Evolutionary conservation across 2,888 invertebrate genomes (phyloP).

Genomic region (Ypsolopha sequella): DNA sequence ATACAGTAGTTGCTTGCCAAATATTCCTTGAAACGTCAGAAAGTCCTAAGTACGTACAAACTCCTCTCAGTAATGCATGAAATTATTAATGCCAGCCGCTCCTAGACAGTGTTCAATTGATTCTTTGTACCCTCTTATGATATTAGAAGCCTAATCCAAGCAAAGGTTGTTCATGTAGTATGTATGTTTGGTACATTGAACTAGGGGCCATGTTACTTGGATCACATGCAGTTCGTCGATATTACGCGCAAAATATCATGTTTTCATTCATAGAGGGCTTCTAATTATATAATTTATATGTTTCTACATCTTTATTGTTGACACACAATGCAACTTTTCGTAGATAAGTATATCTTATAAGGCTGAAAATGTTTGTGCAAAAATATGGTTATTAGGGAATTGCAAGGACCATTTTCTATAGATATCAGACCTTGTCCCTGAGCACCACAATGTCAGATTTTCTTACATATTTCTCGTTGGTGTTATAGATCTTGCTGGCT

Average conservation of each 20-base stretch:
- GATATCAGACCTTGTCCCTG: slow-evolving; percentile 49
- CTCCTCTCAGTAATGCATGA: slow-evolving; percentile 61
- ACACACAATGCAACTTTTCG: slow-evolving; percentile 35
- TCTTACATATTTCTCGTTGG: slow-evolving; percentile 65
- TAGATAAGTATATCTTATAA: slow-evolving; percentile 32
- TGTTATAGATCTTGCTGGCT: slow-evolving; percentile 81
- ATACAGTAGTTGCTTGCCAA: slow-evolving; percentile 66
- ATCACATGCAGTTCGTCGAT: slow-evolving; percentile 61
- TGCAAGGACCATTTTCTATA: slow-evolving; percentile 65
- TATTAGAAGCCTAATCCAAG: slow-evolving; percentile 30
- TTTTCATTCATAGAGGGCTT: slow-evolving; percentile 35
- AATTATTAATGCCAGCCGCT: slow-evolving; percentile 60
- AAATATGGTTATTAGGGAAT: slow-evolving; percentile 59
- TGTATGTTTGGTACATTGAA: slow-evolving; percentile 56
- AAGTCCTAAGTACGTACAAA: slow-evolving; percentile 67
- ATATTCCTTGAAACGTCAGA: slow-evolving; percentile 71
- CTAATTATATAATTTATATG: slow-evolving; percentile 56
- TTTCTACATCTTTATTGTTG: slow-evolving; percentile 19
- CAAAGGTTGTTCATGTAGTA: slow-evolving; percentile 53
- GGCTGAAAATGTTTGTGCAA: slow-evolving; percentile 57
- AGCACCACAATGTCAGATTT: slow-evolving; percentile 61
- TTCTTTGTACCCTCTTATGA: slow-evolving; percentile 45
- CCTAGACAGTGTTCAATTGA: slow-evolving; percentile 51
- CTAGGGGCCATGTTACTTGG: slow-evolving; percentile 65
- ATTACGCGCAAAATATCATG: slow-evolving; percentile 42